Conservation (phyloP, 2,113 vertebrate species). For the Phylloscopus whistleri region DNA sequence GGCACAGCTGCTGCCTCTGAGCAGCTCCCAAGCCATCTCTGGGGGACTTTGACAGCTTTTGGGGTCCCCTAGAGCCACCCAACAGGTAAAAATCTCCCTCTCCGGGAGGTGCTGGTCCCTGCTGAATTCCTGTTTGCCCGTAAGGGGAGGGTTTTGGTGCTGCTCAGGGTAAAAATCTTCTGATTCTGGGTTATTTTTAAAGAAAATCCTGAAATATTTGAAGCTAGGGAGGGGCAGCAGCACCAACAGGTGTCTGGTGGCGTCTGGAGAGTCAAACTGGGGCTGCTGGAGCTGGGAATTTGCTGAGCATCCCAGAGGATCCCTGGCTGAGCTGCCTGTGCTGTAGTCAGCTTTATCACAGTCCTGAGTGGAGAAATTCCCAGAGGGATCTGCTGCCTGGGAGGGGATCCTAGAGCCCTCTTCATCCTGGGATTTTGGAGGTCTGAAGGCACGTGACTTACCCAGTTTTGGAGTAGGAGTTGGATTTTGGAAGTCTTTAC, state of each 20-base stretch:
- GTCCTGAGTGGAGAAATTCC: not conserved
- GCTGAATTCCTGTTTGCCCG: not conserved
- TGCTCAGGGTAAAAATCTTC: not conserved
- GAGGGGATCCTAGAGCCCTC: not conserved
- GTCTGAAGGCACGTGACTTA: fast-evolving
- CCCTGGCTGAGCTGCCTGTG: not conserved
- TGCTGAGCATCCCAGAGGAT: not conserved
- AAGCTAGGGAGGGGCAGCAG: not conserved
- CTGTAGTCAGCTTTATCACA: fast-evolving
- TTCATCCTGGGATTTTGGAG: not conserved
- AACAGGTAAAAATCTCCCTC: not conserved
- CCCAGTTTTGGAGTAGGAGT: not conserved
- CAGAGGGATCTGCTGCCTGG: not conserved
- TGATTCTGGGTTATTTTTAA: not conserved
- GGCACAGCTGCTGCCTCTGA: not conserved
- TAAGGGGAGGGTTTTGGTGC: not conserved
- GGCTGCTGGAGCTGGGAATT: not conserved
- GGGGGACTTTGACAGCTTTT: not conserved
- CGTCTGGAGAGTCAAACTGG: not conserved
- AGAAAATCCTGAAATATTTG: not conserved
- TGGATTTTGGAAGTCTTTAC: not conserved
- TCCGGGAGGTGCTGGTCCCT: not conserved
- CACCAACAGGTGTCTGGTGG: not conserved
- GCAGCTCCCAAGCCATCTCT: not conserved
- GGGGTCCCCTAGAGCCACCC: not conserved